Conservation (phyloP, 2,888 invertebrate species). For the Drosophila aldrichi region DNA sequence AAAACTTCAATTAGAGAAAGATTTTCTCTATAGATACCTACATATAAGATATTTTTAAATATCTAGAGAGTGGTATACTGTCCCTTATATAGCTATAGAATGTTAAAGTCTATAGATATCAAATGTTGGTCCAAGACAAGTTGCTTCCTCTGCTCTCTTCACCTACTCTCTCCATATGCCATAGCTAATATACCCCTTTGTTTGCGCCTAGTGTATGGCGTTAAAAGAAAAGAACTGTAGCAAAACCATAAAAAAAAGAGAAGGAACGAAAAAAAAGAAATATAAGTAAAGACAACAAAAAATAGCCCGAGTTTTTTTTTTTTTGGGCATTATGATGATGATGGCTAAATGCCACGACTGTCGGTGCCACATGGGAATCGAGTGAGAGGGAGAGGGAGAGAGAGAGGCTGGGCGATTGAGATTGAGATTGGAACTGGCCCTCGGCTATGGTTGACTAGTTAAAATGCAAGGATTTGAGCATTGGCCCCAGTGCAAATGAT, state of each 20-base stretch:
- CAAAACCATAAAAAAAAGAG: neutral
- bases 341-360: constrained; percentile 80
- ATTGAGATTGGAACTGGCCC: constrained; percentile 54
- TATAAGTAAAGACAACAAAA: constrained; percentile 12
- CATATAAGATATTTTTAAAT: too few species aligned
- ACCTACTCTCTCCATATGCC: neutral
- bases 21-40: too few species aligned
- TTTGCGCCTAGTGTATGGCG: neutral
- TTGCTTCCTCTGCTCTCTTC: too few species aligned
- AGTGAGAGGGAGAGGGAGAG: neutral
- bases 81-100: too few species aligned
- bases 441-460: constrained; percentile 77
- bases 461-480: constrained; percentile 76
- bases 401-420: constrained; percentile 26
- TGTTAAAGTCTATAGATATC: too few species aligned
- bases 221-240: constrained; percentile 17
- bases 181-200: neutral
- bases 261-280: constrained; percentile 1
- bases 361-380: constrained; percentile 75
- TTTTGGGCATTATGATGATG: constrained; percentile 79
- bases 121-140: too few species aligned
- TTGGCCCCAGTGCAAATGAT: constrained; percentile 39
- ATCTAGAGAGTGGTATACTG: too few species aligned
- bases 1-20: too few species aligned
- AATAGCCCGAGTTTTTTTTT: constrained; percentile 44